phyloP scores from a whole-genome alignment of 1,140 invertebrate genomes.

The Pristionchus pacificus region DNA sequence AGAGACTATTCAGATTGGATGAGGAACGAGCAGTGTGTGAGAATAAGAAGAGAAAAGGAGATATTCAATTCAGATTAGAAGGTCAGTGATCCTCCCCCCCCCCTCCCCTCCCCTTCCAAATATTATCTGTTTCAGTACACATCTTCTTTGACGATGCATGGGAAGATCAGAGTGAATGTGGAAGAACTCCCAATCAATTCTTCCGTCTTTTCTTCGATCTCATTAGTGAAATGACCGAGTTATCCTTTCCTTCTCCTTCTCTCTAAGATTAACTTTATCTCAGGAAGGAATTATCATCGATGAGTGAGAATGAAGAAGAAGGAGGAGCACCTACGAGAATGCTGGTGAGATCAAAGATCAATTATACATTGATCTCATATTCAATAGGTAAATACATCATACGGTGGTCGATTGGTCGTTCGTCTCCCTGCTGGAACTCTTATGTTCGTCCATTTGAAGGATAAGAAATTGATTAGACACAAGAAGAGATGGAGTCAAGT shows the following conservation, averaged over 20 bases:
- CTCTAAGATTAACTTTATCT: too few relatives aligned
- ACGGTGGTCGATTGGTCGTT: slow-evolving; percentile 60
- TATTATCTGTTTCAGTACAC: slow-evolving; percentile 71
- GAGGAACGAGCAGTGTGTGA: slow-evolving; percentile 85
- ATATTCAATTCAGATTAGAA: slow-evolving; percentile 63
- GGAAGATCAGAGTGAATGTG: slow-evolving; percentile 78
- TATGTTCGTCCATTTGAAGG: slow-evolving; percentile 60
- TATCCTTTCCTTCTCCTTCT: not conserved
- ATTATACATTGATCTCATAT: not conserved
- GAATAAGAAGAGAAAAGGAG: slow-evolving; percentile 79
- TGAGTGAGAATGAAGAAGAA: slow-evolving; percentile 29
- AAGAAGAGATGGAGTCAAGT: slow-evolving; percentile 62
- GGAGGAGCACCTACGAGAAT: slow-evolving; percentile 46
- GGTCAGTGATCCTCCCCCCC: slow-evolving; percentile 13
- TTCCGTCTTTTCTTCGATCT: slow-evolving; percentile 85
- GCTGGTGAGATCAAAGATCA: slow-evolving; percentile 33
- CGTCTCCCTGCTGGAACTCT: slow-evolving; percentile 60
- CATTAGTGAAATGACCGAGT: slow-evolving; percentile 86
- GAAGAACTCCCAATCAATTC: slow-evolving; percentile 74
- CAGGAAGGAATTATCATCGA: not conserved
- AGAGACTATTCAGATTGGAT: slow-evolving; percentile 69
- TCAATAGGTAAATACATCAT: slow-evolving; percentile 58
- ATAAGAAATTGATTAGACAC: slow-evolving; percentile 60
- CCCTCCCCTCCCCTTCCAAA: slow-evolving; percentile 7
- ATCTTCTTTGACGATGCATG: slow-evolving; percentile 98